phyloP scores from a whole-genome alignment of 2,797 vertebrate species.

The Sebastes kiyomatsui region DNA sequence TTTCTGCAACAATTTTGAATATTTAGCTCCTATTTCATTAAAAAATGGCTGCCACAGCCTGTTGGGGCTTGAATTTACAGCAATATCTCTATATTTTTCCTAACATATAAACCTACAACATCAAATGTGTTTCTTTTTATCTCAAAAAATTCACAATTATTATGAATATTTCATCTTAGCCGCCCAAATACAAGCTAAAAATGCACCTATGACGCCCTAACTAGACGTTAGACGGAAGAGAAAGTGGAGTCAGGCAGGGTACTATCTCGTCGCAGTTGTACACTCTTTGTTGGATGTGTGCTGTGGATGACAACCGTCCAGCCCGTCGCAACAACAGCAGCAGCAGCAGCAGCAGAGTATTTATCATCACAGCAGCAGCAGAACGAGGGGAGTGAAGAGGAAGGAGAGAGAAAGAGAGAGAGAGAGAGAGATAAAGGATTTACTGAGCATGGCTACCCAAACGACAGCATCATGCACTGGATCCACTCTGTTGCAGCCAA shows the following conservation, averaged over 20 bases:
- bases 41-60: too few relatives aligned
- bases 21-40: too few relatives aligned
- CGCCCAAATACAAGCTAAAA: too few relatives aligned
- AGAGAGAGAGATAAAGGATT: slow-evolving; percentile 40
- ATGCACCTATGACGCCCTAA: background rate
- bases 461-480: slow-evolving; percentile 90
- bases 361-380: slow-evolving; percentile 48
- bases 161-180: too few relatives aligned
- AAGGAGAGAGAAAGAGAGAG: slow-evolving; percentile 14
- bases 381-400: slow-evolving; percentile 45
- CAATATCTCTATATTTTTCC: fast-evolving
- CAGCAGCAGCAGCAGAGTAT: slow-evolving; percentile 36
- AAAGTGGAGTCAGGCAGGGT: background rate
- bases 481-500: slow-evolving; percentile 93
- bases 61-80: too few relatives aligned
- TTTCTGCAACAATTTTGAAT: too few relatives aligned
- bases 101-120: too few relatives aligned
- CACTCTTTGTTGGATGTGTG: slow-evolving; percentile 62
- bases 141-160: fast-evolving
- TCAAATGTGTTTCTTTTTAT: too few relatives aligned
- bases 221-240: background rate
- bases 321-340: slow-evolving; percentile 65
- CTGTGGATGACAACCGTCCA: slow-evolving; percentile 71
- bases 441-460: slow-evolving; percentile 87
- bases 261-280: background rate